Percentiles rank a stretch among this genome's conserved stretches.
Evolutionary conservation across 2,888 invertebrate genomes (phyloP).

Genomic region (Zygothrica quintamaculata): DNA sequence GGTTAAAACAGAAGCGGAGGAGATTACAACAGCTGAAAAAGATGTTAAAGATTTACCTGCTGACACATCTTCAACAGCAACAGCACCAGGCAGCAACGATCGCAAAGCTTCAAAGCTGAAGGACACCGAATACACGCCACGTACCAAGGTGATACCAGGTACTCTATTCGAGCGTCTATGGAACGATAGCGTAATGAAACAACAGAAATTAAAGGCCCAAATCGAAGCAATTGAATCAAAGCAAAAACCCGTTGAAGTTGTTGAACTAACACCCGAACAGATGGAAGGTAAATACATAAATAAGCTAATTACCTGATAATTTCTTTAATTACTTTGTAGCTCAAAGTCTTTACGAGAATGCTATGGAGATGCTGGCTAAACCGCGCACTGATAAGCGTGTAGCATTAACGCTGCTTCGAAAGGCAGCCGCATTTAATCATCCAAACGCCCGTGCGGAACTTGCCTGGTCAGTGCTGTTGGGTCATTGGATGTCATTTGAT

Average conservation of each 20-base stretch:
- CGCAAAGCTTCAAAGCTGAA: constrained; percentile 62
- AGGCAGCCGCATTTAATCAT: constrained; percentile 93
- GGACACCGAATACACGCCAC: constrained; percentile 59
- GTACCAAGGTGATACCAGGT: constrained; percentile 65
- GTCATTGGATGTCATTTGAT: constrained; percentile 91
- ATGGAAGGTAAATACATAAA: constrained; percentile 86
- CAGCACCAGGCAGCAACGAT: constrained; percentile 55
- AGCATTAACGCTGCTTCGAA: constrained; percentile 90
- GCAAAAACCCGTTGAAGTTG: constrained; percentile 69
- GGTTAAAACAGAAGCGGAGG: constrained; percentile 38
- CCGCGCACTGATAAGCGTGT: constrained; percentile 89
- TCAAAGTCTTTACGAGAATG: constrained; percentile 90
- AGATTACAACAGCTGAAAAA: constrained; percentile 50
- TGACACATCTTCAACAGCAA: constrained; percentile 26
- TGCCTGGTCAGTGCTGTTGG: constrained; percentile 95
- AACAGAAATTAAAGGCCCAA: constrained; percentile 75
- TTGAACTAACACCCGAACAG: constrained; percentile 84
- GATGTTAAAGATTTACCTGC: constrained; percentile 25
- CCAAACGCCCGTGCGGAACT: constrained; percentile 91
- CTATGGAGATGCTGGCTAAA: constrained; percentile 89
- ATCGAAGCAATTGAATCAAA: constrained; percentile 69
- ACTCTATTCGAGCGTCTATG: constrained; percentile 73
- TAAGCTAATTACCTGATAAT: not conserved
- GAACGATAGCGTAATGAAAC: constrained; percentile 69
- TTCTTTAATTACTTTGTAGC: constrained; percentile 85